Evolutionary conservation across 2,113 vertebrate species (phyloP).

Genomic region (Cricetomys ansorgei): DNA sequence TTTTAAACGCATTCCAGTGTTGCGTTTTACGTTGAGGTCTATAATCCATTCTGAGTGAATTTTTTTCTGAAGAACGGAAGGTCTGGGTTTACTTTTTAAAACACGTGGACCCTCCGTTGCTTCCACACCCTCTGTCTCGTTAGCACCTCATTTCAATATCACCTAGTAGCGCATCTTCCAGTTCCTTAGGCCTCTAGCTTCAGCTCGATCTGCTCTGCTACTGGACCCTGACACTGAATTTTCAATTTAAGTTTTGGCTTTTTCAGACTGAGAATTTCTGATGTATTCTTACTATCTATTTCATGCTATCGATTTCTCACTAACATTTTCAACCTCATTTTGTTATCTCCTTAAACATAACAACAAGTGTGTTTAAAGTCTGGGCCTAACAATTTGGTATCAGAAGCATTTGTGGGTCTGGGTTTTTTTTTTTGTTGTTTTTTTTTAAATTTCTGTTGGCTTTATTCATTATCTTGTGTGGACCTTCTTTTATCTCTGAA

Average conservation of each 20-base stretch:
- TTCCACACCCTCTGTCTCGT: background rate
- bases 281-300: background rate
- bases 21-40: background rate
- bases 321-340: background rate
- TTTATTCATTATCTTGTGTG: background rate
- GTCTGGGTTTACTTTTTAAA: background rate
- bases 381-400: background rate
- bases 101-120: background rate
- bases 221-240: background rate
- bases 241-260: background rate
- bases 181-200: too few species aligned
- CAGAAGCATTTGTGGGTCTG: background rate
- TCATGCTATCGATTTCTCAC: background rate
- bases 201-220: background rate
- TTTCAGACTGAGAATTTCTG: conserved; percentile 16
- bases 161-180: background rate
- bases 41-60: background rate
- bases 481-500: background rate
- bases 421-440: background rate
- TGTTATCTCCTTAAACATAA: conserved; percentile 16
- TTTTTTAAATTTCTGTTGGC: conserved; percentile 7
- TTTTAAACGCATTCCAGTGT: background rate
- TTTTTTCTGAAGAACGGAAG: background rate
- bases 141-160: background rate
- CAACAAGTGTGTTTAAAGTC: background rate